Base-by-base conservation (phyloP, 92 coral and sea anemone genomes). In the Actinostola sp. region DNA sequence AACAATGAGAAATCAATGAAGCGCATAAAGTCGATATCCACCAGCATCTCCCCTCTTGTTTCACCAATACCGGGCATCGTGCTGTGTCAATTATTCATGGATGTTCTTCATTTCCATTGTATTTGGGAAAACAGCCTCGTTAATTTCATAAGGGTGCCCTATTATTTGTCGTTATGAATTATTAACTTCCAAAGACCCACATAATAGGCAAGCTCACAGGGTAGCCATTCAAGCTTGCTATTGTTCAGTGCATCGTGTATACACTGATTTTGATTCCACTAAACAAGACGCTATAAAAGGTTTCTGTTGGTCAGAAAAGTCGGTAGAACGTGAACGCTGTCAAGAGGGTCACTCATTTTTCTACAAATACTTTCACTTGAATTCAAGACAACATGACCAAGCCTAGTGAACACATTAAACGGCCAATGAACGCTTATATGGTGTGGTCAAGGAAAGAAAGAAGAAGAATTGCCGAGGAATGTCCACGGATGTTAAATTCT, bases 381-480 rank as follows among this genome's bases (percentile, higher is more conserved):
- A 41, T 45, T 61, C 70, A 34, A 53, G 45, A n/a, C n/a, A n/a
- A n/a, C n/a, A 95, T 95, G 99, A 88, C 99, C 25, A 88, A 92
- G 45, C 94, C 97, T 54, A 67, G 63, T 60, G 97, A 95, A 51
- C 99, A 95, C 80, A 95, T 95, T 46, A 95, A 95, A 70, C 89
- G 99, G 52, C 99, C 99, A 15, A 95, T 95, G 99, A 95, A 95
- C 81, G 99, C 99, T 1, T 95, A 95, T 61, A 95, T 95, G 99
- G 99, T 95, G n/a, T 95, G 99, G 99, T 95, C 99, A 38, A 85
- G 99, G 44, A 95, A 92, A 28, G 99, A 95, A 63, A 78, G 99
- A 44, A 79, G 99, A 54, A 82, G 99, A 52, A 95, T 95, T 59
- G 99, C 99, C 28, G 99, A 95, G 64, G 99, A 95, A 59, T 95